phyloP scores from a whole-genome alignment of 2,888 invertebrate genomes.

The Lepidocyrtoides sp. region DNA sequence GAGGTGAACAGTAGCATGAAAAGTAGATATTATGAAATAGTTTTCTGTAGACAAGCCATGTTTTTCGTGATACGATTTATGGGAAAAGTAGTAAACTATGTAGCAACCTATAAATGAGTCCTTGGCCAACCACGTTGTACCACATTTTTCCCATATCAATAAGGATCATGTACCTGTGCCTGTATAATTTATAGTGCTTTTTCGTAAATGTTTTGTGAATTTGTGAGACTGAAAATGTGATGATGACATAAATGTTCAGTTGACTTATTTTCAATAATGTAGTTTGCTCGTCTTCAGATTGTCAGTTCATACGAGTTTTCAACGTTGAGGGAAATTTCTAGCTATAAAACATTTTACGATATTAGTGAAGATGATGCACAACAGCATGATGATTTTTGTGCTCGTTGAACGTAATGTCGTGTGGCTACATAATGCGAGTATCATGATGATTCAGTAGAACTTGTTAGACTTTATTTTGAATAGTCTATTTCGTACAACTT shows the following conservation, averaged over 20 bases:
- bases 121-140: not conserved
- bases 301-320: no score
- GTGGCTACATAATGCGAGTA: no score
- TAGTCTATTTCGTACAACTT: no score
- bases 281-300: not conserved
- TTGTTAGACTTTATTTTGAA: no score
- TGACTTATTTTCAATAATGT: not conserved
- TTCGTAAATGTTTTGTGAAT: slow-evolving; percentile 18
- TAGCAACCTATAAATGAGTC: not conserved
- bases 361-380: no score
- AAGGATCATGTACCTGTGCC: not conserved
- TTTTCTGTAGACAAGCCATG: slow-evolving; percentile 4
- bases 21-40: not conserved
- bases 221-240: slow-evolving; percentile 62
- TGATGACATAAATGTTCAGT: not conserved
- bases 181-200: not conserved
- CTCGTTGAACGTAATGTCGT: no score
- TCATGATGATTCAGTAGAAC: no score
- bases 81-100: not conserved
- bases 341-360: no score
- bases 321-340: no score
- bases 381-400: no score
- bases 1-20: not conserved
- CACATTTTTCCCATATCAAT: not conserved
- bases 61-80: not conserved